Evolutionary conservation across 2,113 vertebrate genomes (phyloP).

Genomic region (Erythrolamprus reginae): DNA sequence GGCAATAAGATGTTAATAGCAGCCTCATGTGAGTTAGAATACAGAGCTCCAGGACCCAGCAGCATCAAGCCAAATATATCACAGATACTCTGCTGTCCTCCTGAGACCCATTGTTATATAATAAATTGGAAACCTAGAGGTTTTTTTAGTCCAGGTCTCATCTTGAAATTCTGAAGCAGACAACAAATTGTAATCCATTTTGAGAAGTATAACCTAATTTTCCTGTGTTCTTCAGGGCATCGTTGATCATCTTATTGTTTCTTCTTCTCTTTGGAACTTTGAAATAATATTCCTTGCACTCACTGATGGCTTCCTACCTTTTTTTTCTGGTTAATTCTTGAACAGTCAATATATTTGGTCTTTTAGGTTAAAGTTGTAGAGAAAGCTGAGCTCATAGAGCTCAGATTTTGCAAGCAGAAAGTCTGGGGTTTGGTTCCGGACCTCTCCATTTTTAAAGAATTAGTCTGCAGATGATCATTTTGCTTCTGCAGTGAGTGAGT

Average conservation of each 20-base stretch:
- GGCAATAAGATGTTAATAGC: not conserved
- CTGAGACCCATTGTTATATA: slow-evolving; percentile 15
- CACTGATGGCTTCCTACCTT: not conserved
- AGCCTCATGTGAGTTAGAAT: not conserved
- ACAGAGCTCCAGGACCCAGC: not conserved
- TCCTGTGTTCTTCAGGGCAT: not conserved
- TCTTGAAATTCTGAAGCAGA: not conserved
- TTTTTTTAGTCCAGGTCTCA: not conserved
- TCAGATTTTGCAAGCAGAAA: not conserved
- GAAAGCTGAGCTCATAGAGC: not conserved
- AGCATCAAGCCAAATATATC: not conserved
- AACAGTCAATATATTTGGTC: not conserved
- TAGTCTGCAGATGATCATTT: not conserved
- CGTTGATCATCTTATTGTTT: not conserved
- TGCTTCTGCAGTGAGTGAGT: not conserved
- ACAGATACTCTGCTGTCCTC: not conserved
- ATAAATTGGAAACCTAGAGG: not conserved
- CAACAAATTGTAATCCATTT: not conserved
- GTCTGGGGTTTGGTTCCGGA: not conserved
- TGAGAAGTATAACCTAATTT: not conserved
- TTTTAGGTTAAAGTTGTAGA: not conserved
- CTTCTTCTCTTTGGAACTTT: not conserved
- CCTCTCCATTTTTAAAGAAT: not conserved
- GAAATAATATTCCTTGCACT: not conserved
- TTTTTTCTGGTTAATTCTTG: not conserved